phyloP scores from a whole-genome alignment of 2,797 vertebrate species.

The Cottoperca gobio region DNA sequence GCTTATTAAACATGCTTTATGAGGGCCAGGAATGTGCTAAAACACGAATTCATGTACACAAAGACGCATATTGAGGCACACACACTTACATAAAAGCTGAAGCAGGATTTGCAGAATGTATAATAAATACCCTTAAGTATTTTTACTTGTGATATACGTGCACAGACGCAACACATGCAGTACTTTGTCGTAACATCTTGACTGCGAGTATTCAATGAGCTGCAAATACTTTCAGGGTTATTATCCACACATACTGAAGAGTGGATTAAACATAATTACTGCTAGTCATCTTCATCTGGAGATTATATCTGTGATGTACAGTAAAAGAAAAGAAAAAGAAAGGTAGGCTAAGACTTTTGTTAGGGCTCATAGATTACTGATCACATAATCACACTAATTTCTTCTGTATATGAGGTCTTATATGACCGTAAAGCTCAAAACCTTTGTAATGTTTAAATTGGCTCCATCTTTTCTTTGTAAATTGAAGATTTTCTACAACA shows the following conservation, averaged over 20 bases:
- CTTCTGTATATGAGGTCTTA: constrained; percentile 4
- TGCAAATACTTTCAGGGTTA: constrained; percentile 46
- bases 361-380: constrained; percentile 36
- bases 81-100: not conserved
- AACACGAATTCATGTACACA: constrained; percentile 39
- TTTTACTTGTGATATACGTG: not conserved
- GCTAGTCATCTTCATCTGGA: constrained; percentile 54
- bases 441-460: not conserved
- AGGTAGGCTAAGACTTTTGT: constrained; percentile 30
- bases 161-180: not conserved
- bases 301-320: constrained; percentile 67
- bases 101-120: not conserved
- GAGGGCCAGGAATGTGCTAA: constrained; percentile 69
- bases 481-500: constrained; percentile 2
- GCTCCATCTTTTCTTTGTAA: not conserved
- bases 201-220: constrained; percentile 48
- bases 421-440: not conserved
- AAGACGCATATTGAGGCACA: constrained; percentile 6
- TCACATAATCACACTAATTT: constrained; percentile 39
- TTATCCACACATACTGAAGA: constrained; percentile 39
- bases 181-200: constrained; percentile 26
- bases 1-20: constrained; percentile 70
- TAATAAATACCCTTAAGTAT: not conserved
- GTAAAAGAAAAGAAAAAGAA: constrained; percentile 25
- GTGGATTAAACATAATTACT: constrained; percentile 69